Base-by-base conservation (phyloP, 2,797 vertebrate species). In the Dipus sagitta region DNA sequence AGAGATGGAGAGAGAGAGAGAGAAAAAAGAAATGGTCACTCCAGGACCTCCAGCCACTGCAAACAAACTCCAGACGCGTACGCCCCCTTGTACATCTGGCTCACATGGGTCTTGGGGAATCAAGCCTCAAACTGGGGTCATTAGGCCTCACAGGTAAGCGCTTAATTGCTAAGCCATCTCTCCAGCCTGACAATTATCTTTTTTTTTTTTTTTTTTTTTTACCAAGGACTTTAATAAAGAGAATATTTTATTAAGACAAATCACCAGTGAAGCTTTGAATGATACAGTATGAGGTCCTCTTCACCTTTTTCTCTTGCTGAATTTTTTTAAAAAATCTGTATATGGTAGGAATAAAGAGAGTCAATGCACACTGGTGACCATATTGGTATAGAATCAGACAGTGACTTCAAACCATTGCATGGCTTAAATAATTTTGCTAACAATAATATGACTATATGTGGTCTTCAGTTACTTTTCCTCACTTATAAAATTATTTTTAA, bases 351-450 rank as follows among this genome's bases (percentile, higher is more conserved):
- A 89, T 88, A 93, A 88, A 95, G 47, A 72, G 47, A 93, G 89
- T 96, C 74, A 86, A 92, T 88, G 72, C 94, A 64, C n/a, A 84
- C 81, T 24, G 92, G 32, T 91, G 74, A 54, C 42, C 47, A n/a
- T 20, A 2, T 74, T 91, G 65, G 30, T 60, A 47, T 85, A 85
- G n/a, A 92, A 95, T 87, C 75, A 77, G 47, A 83, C 6, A 2
- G 60, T 90, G 30, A 94, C 32, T 92, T 88, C 75, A 88, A 87
- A 93, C 1, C 79, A 77, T 80, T 9, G 13, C 23, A 91, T 83
- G 10, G 14, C 54, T 96, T 47, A 79, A 83, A 92, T 47, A 79
- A 83, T 68, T 24, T 89, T 91, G 7, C 47, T 82, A 89, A 89
- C 38, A 89, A 67, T 91, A 92, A 86, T 42, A 80, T 18, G 32